These are phyloP conservation scores for Heliocidaris tuberculata DNA, from an alignment of 35 echinoderm and acorn worm species.

Conservation along the genomic window DNA sequence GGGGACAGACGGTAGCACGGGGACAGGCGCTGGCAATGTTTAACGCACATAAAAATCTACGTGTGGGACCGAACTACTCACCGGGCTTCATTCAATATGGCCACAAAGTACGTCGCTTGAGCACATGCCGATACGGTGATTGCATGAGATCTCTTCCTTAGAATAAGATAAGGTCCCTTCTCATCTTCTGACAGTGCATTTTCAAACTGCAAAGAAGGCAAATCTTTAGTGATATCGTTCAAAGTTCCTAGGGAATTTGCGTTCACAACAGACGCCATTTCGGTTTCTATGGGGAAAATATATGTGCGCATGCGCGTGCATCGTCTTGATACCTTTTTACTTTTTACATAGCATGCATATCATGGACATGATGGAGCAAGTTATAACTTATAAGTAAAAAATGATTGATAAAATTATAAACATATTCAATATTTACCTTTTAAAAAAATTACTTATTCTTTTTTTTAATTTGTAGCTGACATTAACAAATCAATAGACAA, in stretches of 20 bases:
- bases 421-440: too few relatives aligned
- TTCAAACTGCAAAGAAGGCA: conserved; percentile 96
- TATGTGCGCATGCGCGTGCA: background rate
- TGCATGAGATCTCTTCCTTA: conserved; percentile 80
- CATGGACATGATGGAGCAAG: too few relatives aligned
- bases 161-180: conserved; percentile 64
- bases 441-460: too few relatives aligned
- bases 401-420: too few relatives aligned
- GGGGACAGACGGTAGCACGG: too few relatives aligned
- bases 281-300: conserved; percentile 42
- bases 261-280: conserved; percentile 78
- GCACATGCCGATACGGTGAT: conserved; percentile 82
- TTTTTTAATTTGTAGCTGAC: too few relatives aligned
- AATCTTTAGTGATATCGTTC: conserved; percentile 95
- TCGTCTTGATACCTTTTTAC: too few relatives aligned
- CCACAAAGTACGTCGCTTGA: conserved; percentile 92
- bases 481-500: too few relatives aligned
- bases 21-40: background rate
- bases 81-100: conserved; percentile 92
- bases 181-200: conserved; percentile 89
- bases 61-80: conserved; percentile 25
- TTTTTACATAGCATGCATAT: too few relatives aligned
- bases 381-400: too few relatives aligned
- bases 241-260: conserved; percentile 39
- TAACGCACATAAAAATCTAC: conserved; percentile 3